phyloP scores from a whole-genome alignment of 2,888 invertebrate genomes.

The Limulus polyphemus region DNA sequence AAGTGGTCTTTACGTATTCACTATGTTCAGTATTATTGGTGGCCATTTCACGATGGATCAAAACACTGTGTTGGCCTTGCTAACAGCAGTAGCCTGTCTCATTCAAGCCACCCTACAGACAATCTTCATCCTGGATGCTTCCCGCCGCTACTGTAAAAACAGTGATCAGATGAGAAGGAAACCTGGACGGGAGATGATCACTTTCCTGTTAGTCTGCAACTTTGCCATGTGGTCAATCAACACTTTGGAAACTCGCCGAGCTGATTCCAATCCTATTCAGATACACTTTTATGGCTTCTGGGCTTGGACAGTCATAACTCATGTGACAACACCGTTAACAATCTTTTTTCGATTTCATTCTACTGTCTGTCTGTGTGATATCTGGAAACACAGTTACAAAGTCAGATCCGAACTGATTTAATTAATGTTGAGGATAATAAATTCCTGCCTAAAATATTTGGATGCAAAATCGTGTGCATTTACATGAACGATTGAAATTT shows the following conservation, averaged over 20 bases:
- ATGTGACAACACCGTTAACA: constrained; percentile 83
- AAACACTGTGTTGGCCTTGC: constrained; percentile 52
- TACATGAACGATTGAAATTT: no score
- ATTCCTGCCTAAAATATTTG: no score
- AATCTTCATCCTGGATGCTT: constrained; percentile 63
- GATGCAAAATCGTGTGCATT: no score
- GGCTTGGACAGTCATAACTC: constrained; percentile 92
- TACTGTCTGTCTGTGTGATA: constrained; percentile 86
- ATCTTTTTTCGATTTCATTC: constrained; percentile 92
- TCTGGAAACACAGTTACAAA: constrained; percentile 92
- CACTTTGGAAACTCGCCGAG: constrained; percentile 76
- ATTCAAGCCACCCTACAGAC: constrained; percentile 53
- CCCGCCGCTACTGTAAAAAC: constrained; percentile 66
- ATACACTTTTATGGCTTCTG: constrained; percentile 80
- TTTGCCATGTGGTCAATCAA: constrained; percentile 55
- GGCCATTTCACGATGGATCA: constrained; percentile 60
- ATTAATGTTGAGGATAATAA: neutral
- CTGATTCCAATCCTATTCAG: constrained; percentile 83
- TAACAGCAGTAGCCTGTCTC: constrained; percentile 66
- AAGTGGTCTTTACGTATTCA: constrained; percentile 85
- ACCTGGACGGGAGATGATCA: constrained; percentile 84
- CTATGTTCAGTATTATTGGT: constrained; percentile 84
- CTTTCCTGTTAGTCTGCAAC: constrained; percentile 52
- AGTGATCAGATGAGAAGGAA: constrained; percentile 70
- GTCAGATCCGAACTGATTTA: constrained; percentile 26